These are phyloP conservation scores for Phalera bucephala DNA, from an alignment of 2,888 invertebrate genomes.

Conservation along the genomic window DNA sequence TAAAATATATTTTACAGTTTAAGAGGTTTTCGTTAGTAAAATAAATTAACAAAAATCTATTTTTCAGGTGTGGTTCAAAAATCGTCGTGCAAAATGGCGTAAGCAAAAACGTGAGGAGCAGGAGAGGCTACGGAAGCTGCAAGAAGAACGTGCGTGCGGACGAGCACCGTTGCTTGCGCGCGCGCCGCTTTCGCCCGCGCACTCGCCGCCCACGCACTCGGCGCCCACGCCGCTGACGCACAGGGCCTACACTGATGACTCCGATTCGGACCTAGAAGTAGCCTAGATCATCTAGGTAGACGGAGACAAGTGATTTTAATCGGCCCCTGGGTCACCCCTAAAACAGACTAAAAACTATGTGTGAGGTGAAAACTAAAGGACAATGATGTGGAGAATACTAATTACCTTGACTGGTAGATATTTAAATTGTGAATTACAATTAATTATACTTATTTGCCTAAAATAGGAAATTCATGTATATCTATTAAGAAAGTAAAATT, in stretches of 20 bases:
- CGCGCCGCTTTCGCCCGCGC: slow-evolving; percentile 42
- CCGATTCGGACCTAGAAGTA: slow-evolving; percentile 92
- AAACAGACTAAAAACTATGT: neutral
- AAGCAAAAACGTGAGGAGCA: slow-evolving; percentile 96
- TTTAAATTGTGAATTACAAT: slow-evolving; percentile 22
- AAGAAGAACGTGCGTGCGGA: slow-evolving; percentile 87
- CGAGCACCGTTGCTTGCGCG: slow-evolving; percentile 59
- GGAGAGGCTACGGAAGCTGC: slow-evolving; percentile 90
- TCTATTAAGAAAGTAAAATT: slow-evolving; percentile 23
- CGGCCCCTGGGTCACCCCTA: neutral
- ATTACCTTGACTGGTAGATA: slow-evolving; percentile 16
- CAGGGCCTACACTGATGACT: slow-evolving; percentile 85
- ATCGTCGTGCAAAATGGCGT: slow-evolving; percentile 97
- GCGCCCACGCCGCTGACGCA: slow-evolving; percentile 56
- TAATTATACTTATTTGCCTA: slow-evolving; percentile 21
- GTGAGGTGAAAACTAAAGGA: neutral
- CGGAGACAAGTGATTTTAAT: neutral
- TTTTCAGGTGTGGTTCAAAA: slow-evolving; percentile 97
- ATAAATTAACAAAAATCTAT: slow-evolving; percentile 22
- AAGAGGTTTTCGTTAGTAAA: no score
- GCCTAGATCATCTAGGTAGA: slow-evolving; percentile 82
- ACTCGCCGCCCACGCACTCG: slow-evolving; percentile 42
- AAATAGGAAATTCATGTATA: slow-evolving; percentile 16
- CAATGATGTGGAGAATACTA: neutral
- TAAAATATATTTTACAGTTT: no score